phyloP scores from a whole-genome alignment of 2,888 invertebrate genomes.

The Agriopis leucophaearia region DNA sequence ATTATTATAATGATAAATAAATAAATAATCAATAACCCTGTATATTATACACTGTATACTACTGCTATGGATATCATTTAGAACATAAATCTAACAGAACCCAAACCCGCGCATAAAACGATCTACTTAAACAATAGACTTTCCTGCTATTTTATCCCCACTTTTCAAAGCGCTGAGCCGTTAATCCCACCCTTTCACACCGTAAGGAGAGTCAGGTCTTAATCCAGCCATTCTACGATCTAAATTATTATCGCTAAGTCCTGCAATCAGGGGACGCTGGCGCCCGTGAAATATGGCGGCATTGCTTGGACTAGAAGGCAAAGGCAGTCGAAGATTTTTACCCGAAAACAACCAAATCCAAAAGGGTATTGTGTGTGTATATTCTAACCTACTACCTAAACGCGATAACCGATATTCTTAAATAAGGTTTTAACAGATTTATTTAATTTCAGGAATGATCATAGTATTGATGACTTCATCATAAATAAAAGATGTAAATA shows the following conservation, averaged over 20 bases:
- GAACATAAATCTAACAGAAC: background rate
- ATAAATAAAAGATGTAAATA: too few species aligned
- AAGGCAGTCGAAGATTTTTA: constrained; percentile 10
- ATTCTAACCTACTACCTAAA: too few species aligned
- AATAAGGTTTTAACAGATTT: too few species aligned
- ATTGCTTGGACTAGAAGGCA: constrained; percentile 45
- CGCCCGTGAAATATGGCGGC: constrained; percentile 62
- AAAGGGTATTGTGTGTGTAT: too few species aligned
- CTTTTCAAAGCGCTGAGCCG: constrained; percentile 21
- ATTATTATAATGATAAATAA: too few species aligned
- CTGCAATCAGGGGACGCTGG: constrained; percentile 62
- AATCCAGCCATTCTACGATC: constrained; percentile 62
- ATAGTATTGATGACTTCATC: too few species aligned
- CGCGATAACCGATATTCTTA: too few species aligned
- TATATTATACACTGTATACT: too few species aligned
- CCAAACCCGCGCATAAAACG: background rate
- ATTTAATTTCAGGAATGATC: too few species aligned
- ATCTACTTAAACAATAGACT: constrained; percentile 9
- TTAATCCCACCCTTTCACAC: constrained; percentile 31
- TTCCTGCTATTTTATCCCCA: constrained; percentile 2
- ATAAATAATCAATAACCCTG: too few species aligned
- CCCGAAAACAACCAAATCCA: too few species aligned
- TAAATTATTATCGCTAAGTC: constrained; percentile 67
- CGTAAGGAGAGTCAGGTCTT: constrained; percentile 47
- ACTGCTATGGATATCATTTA: background rate